A percentile compares a stretch with the other conserved stretches of the same genome.
phyloP scores from a whole-genome alignment of 2,797 vertebrate genomes.

The Liparis tanakae region DNA sequence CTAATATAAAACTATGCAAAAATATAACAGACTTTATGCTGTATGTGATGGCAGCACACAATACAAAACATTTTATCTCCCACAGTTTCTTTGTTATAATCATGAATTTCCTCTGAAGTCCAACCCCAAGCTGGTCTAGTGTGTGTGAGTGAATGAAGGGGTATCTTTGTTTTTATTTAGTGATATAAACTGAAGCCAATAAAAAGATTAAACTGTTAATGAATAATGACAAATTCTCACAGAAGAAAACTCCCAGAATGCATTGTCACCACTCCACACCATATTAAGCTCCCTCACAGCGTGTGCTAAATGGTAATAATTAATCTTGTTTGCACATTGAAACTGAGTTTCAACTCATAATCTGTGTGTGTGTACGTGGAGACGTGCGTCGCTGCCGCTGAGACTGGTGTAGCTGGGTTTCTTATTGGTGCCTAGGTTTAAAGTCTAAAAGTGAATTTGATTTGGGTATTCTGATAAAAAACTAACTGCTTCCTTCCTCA shows the following conservation, averaged over 20 bases:
- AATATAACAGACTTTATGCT: too few relatives aligned
- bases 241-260: not conserved
- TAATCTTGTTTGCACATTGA: not conserved
- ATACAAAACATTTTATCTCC: too few relatives aligned
- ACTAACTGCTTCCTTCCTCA: slow-evolving; percentile 55
- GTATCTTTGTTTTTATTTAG: not conserved
- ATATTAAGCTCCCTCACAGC: not conserved
- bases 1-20: too few relatives aligned
- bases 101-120: not conserved
- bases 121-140: not conserved
- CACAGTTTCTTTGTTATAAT: not conserved
- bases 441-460: slow-evolving; percentile 46
- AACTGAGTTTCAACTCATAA: not conserved
- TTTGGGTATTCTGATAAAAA: not conserved
- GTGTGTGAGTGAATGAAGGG: not conserved
- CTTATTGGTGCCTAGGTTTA: slow-evolving; percentile 34
- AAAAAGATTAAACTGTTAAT: not conserved
- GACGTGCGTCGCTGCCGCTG: slow-evolving; percentile 10
- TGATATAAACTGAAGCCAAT: not conserved
- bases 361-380: not conserved
- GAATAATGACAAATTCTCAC: not conserved
- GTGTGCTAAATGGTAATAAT: not conserved
- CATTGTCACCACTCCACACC: too few relatives aligned
- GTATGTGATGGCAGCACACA: too few relatives aligned
- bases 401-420: not conserved